phyloP scores from a whole-genome alignment of 2,113 vertebrate genomes.

The Ploceus nigricollis region DNA sequence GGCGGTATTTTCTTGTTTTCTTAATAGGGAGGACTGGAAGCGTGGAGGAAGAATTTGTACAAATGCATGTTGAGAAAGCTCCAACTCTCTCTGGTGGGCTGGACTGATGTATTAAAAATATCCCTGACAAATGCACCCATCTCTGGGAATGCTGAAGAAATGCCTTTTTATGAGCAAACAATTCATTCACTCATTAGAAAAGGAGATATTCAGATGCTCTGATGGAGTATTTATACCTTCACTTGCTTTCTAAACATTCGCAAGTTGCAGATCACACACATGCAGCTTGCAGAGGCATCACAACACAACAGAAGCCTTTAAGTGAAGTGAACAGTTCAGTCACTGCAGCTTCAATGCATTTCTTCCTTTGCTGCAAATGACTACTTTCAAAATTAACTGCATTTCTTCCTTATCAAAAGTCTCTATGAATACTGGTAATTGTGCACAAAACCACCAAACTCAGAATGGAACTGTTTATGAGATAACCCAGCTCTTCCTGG shows the following conservation, averaged over 20 bases:
- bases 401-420: background rate
- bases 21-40: background rate
- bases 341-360: background rate
- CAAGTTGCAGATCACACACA: background rate
- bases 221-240: background rate
- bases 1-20: background rate
- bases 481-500: background rate
- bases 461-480: background rate
- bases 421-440: background rate
- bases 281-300: background rate
- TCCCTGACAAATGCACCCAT: background rate
- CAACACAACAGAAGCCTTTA: background rate
- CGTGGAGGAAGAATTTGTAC: background rate
- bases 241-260: background rate
- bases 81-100: background rate
- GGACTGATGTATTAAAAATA: background rate
- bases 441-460: background rate
- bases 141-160: background rate
- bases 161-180: background rate
- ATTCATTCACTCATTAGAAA: background rate
- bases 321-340: background rate
- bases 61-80: background rate
- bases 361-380: background rate
- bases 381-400: background rate
- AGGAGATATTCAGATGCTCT: background rate